These are phyloP conservation scores for Grus americana DNA, from an alignment of 2,113 vertebrate genomes.

Conservation along the genomic window DNA sequence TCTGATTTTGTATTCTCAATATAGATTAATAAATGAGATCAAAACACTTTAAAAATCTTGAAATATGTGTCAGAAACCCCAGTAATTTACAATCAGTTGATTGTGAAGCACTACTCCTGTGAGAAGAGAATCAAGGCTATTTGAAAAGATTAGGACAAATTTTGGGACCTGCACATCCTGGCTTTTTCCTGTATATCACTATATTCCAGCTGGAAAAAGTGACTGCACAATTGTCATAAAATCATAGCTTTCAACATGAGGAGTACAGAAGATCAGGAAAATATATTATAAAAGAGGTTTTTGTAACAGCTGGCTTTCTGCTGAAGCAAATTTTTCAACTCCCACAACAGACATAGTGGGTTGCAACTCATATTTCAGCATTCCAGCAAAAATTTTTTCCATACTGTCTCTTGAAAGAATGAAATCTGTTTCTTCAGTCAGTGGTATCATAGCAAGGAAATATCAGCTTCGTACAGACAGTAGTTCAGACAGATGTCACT, in stretches of 20 bases:
- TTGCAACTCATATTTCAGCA: conserved; percentile 33
- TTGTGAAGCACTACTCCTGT: background rate
- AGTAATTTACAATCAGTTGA: background rate
- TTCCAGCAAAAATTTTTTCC: background rate
- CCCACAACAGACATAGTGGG: conserved; percentile 26
- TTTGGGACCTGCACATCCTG: background rate
- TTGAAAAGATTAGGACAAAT: background rate
- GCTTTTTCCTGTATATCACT: background rate
- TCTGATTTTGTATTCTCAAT: background rate
- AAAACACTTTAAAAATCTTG: background rate
- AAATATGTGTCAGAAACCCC: background rate
- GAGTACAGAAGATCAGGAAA: background rate
- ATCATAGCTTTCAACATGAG: background rate
- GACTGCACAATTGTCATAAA: background rate
- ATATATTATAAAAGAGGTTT: conserved; percentile 17
- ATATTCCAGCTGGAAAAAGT: background rate
- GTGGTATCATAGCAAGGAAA: background rate
- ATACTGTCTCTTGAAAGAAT: background rate
- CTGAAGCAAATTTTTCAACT: conserved; percentile 50
- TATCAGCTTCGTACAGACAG: background rate
- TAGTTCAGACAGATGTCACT: background rate
- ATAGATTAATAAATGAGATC: background rate
- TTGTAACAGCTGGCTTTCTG: conserved; percentile 31
- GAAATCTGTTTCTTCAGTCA: conserved; percentile 3
- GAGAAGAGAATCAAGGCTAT: background rate